Evolutionary conservation across 2,113 vertebrate species (phyloP).

Genomic region (Candoia aspera): DNA sequence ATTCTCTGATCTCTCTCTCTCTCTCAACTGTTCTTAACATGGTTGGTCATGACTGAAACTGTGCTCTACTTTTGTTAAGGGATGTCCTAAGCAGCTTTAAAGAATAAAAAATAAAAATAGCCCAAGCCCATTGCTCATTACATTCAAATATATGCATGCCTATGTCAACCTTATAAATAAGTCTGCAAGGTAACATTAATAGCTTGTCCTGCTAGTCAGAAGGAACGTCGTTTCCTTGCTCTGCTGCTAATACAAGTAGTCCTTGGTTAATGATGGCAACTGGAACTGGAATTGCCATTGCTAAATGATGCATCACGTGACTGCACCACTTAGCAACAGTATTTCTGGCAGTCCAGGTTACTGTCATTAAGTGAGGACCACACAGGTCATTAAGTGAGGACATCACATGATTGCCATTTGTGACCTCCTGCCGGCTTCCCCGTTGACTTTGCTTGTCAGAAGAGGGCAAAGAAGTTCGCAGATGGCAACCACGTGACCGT

Average conservation of each 20-base stretch:
- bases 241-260: neutral
- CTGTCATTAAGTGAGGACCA: neutral
- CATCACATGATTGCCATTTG: neutral
- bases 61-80: neutral
- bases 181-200: neutral
- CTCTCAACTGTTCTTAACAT: neutral
- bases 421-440: neutral
- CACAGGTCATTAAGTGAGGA: neutral
- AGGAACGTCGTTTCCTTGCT: neutral
- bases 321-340: neutral
- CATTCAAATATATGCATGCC: neutral
- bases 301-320: too few relatives aligned
- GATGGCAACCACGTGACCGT: neutral
- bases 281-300: too few relatives aligned
- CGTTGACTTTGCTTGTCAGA: neutral
- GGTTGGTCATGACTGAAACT: too few relatives aligned
- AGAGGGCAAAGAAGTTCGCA: neutral
- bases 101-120: neutral
- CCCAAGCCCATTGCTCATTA: neutral
- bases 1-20: too few relatives aligned
- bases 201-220: neutral
- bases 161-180: neutral
- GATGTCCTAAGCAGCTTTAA: neutral
- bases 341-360: neutral
- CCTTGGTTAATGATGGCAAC: too few relatives aligned